Base-by-base conservation (phyloP, 1,140 invertebrate species). In the Drosophila triauraria region DNA sequence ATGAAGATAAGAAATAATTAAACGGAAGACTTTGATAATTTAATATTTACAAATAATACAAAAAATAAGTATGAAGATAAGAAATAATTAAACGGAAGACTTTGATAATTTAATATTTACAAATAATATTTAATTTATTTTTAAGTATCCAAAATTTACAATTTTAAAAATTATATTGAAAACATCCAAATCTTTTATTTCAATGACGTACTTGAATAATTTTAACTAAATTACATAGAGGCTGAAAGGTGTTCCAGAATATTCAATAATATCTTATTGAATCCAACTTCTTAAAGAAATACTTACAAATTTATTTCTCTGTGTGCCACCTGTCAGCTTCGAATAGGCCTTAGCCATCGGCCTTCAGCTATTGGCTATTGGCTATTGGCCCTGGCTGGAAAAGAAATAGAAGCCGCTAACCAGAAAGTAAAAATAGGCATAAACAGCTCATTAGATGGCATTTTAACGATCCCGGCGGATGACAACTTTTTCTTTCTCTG, bases 401-500 rank as follows among this genome's bases (percentile, higher is more conserved):
- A 62, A 64, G 74, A 76, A 75, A 43, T 71, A 60, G 69, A 71
- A 72, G 69, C 69, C 69, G 69, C 65, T 50, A 43, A 47, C 53
- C 74, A 69, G 78, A 79, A 79, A 75, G 77, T 83, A 88, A 83
- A 88, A 87, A 56, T 88, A 82, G 80, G 61, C 77, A 88, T 72
- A 75, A 60, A 77, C 74, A 78, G 75, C 63, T 78, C 63, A 78
- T 78, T 54, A 48, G 63, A 57, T 57, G 35, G 38, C 27, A 35
- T 44, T 63, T 75, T 78, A 62, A 82, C 58, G 65, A 85, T 59
- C 15, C 32, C 32, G 17, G 44, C 57, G 62, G 75, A 57, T 82
- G 80, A 78, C 74, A 75, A 88, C 80, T 88, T 81, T 88, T 88
- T 88, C 85, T 88, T 88, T 88, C 84, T 47, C 50, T 32, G 48